A percentile compares a stretch with the other conserved stretches of the same genome.
Evolutionary conservation across 2,113 vertebrate species (phyloP).

Genomic region (Daubentonia madagascariensis): DNA sequence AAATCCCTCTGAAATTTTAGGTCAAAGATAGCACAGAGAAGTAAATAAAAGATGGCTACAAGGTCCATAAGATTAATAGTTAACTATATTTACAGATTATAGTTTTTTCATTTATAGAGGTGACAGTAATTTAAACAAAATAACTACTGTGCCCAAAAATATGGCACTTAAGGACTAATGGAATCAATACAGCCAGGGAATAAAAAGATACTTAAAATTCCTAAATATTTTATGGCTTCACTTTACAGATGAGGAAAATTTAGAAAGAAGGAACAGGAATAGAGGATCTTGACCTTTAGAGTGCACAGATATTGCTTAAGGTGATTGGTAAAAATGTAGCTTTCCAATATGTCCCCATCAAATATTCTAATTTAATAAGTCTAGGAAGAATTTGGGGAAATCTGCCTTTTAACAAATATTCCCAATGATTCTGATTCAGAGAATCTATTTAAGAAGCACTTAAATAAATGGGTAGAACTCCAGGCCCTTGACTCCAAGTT

Average conservation of each 20-base stretch:
- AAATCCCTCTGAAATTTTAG: constrained; percentile 11
- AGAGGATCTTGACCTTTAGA: neutral
- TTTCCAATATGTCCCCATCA: neutral
- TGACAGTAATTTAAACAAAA: neutral
- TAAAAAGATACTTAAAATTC: neutral
- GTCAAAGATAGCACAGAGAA: neutral
- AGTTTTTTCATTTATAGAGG: neutral
- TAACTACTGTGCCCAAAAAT: neutral
- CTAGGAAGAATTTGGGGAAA: neutral
- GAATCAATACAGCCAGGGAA: neutral
- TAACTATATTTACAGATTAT: neutral
- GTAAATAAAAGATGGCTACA: neutral
- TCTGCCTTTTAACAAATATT: neutral
- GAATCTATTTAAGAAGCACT: neutral
- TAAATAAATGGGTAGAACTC: neutral
- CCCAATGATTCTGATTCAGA: neutral
- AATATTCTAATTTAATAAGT: neutral
- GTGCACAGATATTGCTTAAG: neutral
- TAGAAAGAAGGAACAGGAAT: neutral
- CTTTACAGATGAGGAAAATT: neutral
- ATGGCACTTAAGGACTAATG: neutral
- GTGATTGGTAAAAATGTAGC: neutral
- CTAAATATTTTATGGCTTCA: neutral
- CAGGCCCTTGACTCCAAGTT: neutral
- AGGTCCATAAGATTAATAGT: neutral